Evolutionary conservation across 2,113 vertebrate species (phyloP), one percentile per base, ranked within the genome.

Genomic region (Ailurus styani): DNA sequence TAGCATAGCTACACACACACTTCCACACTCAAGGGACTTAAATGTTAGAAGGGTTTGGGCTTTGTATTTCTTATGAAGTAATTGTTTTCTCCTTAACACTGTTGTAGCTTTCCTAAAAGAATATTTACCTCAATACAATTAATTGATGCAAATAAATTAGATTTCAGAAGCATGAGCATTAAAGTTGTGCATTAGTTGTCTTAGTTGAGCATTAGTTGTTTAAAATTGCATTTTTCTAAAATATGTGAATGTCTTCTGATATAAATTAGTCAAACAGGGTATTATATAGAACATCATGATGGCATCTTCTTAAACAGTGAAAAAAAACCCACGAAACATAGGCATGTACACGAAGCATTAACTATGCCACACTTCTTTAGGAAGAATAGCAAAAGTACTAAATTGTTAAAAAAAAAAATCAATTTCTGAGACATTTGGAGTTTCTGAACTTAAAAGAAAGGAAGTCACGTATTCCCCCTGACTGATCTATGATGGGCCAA

Each of bases 391-490:
- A 72, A 86, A 95, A 85, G 23, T 47, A 88, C 23, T 75, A 66
- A 84, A 55, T 73, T 66, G 40, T 66, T 60, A 92, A 84, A 21
- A 86, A 68, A 68, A 10, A 68, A 20, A 91, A 52, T 93, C 20
- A 9, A 54, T 89, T 96, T 93, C 62, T 75, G 70, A 94, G 64
- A 72, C 37, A 42, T 85, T 27, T 87, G 84, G 23, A 21, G 12
- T 93, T 78, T 93, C 75, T 95, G 40, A 95, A 93, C 86, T 90
- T 95, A 79, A 57, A 23, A 42, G 13, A 84, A 97, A 96, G 10
- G 68, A 89, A 95, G 23, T 87, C 47, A 78, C 12, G 14, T 68
- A 70, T 95, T 90, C 93, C 75, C 77, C 18, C 40, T 40, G 66
- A 89, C 50, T 87, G 68, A 94, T 90, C 90, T 95, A 60, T 62